Conservation (phyloP, 1,140 invertebrate species). For the Tetramorium simillimum region DNA sequence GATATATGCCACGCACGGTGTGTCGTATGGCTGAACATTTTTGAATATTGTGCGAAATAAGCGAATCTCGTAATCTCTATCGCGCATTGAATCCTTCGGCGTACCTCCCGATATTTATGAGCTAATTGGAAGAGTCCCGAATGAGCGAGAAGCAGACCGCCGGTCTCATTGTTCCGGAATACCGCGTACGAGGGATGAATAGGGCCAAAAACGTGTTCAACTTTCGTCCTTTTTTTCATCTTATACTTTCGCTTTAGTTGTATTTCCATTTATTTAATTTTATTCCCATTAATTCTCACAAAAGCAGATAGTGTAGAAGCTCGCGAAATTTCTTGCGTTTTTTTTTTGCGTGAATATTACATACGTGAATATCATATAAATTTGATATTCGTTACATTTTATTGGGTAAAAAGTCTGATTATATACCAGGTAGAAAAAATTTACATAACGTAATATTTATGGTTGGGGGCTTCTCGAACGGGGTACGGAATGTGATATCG, state of each 20-base stretch:
- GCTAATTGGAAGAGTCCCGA: slow-evolving; percentile 15
- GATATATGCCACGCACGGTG: neutral
- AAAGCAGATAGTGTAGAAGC: neutral
- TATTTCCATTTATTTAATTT: neutral
- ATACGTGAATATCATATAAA: neutral
- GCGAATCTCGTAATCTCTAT: neutral
- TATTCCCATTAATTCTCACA: neutral
- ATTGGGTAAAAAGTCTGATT: neutral
- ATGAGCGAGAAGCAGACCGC: neutral
- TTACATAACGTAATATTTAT: neutral
- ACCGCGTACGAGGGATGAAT: neutral
- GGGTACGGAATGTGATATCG: neutral
- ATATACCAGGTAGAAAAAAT: neutral
- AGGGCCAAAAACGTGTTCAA: neutral
- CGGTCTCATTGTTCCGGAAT: slow-evolving; percentile 22
- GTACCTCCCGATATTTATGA: slow-evolving; percentile 9
- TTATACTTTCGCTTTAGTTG: neutral
- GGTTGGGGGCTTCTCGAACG: neutral
- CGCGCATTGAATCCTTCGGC: slow-evolving; percentile 10
- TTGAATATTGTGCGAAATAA: slow-evolving; percentile 27
- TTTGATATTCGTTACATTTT: slow-evolving; percentile 1
- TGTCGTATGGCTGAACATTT: slow-evolving; percentile 10
- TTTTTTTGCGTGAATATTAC: neutral
- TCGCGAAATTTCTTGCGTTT: neutral
- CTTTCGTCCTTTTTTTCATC: neutral